Evolutionary conservation across 2,113 vertebrate genomes (phyloP), one percentile per base, ranked within the genome.

Genomic region (Micronycteris hirsuta): DNA sequence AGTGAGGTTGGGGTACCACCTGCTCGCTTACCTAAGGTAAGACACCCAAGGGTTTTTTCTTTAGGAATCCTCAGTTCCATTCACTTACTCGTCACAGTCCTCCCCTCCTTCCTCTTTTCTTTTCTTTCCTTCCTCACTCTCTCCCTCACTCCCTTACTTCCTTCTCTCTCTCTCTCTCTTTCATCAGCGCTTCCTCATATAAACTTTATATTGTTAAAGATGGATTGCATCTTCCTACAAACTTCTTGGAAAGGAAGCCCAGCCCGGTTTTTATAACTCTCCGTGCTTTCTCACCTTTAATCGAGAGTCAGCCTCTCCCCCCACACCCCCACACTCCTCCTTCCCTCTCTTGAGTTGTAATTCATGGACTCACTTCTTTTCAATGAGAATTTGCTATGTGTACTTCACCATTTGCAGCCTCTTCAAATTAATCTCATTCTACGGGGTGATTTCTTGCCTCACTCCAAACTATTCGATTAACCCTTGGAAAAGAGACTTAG

Each of bases 391-490:
- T 65, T 33, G 41, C 54, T 77, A 19, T 54, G 38, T 63, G 81
- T 47, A 47, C 78, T 85, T 95, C 81, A 56, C 63, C 76, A 86
- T 31, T 76, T 92, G 80, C 54, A 73, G 68, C 36, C 56, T 84
- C 92, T 84, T 91, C 84, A 85, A 92, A 86, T 85, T 92, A 86
- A 92, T 82, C 77, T 93, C 67, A 52, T 68, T 73, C 83, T 68
- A 24, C 24, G 13, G 33, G 74, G 76, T 68, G 63, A 81, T 58
- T 89, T 70, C 3, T 92, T 67, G 36, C 93, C 94, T 90, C 76
- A 28, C 52, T 13, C 7, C 7, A 90, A 93, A 91, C 58, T 91
- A 71, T 47, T 89, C 89, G 26, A 61, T 94, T 91, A 95, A 33
- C 11, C 8, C 24, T 71, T 49, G 5, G 95, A 93, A 97, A 93